Evolutionary conservation across 2,113 vertebrate genomes (phyloP), one percentile per base, ranked within the genome.

Genomic region (Gasterosteus aculeatus): DNA sequence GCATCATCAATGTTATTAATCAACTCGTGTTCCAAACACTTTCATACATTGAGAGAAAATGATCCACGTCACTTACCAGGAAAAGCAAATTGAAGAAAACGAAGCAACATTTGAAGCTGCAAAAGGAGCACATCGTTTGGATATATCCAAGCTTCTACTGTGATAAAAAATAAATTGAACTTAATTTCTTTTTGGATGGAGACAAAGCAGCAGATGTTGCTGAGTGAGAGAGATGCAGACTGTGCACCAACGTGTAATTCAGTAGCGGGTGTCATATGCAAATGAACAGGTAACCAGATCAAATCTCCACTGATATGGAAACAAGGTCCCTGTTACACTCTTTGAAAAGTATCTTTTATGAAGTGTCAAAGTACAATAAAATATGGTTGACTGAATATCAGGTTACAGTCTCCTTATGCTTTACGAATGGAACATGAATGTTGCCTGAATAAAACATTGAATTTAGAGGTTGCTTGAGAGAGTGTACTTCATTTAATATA

Each of bases 11-110:
- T 57, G 12, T 26, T 10, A 26, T 47, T 8, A 39, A 31, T 47
- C 38, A 15, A 57, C 1, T 0, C 26, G 16, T 9, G 33, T 29
- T 39, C 2, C 42, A 9, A 38, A 26, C 9, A 47, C 2, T 2
- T 63, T 15, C 9, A 61, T 26, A 18, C n/a, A 53, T 26, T 26
- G 3, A 46, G 3, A 18, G 10, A 65, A 26, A 26, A 11, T 60
- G 10, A 11, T 16, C 61, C 31, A n/a, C 15, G 35, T 53, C n/a
- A 82, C 85, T 86, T 47, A 86, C 88, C 84, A 86, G 39, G 49
- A 89, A 81, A 7, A 87, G 2, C 0, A 10, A 0, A 15, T 81
- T 88, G 78, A 89, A 87, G 61, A 78, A 84, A 65, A 89, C 5
- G 8, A 89, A 88, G 1, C 53, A 57, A 26, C 79, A 84, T 72